Evolutionary conservation across 2,888 invertebrate species (phyloP).

Genomic region (Drosophila nigricruria): DNA sequence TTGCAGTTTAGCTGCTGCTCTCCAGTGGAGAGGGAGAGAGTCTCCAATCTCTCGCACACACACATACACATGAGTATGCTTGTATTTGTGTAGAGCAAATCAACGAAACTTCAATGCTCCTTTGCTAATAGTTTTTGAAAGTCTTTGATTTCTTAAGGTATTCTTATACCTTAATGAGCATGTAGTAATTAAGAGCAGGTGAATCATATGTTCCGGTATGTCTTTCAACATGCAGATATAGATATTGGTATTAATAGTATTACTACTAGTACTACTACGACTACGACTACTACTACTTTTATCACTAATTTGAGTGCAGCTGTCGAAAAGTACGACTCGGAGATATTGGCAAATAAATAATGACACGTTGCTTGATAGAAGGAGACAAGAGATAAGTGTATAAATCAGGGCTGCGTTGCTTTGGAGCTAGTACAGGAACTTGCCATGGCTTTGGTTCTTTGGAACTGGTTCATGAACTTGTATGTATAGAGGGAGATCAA

Average conservation of each 20-base stretch:
- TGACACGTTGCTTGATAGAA: conserved; percentile 1
- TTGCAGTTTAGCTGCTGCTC: neutral
- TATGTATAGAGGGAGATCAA: too few species aligned
- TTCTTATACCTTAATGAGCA: too few species aligned
- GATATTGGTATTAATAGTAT: neutral
- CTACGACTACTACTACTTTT: too few species aligned
- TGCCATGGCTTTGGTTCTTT: neutral
- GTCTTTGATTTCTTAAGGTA: neutral
- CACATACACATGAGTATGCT: neutral
- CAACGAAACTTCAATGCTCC: conserved; percentile 10
- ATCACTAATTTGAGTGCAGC: neutral
- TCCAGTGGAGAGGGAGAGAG: too few species aligned
- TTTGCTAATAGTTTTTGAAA: neutral
- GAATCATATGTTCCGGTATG: conserved; percentile 5
- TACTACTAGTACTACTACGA: too few species aligned
- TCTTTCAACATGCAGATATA: neutral
- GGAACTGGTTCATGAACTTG: neutral
- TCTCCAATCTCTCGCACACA: too few species aligned
- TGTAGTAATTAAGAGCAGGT: neutral
- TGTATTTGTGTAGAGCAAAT: conserved; percentile 17
- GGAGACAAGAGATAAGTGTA: neutral
- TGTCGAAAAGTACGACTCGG: neutral
- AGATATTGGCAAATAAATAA: conserved; percentile 2
- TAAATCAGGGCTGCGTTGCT: neutral
- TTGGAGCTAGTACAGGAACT: neutral